Evolutionary conservation across 2,113 vertebrate genomes (phyloP).

Genomic region (Chitala chitala): DNA sequence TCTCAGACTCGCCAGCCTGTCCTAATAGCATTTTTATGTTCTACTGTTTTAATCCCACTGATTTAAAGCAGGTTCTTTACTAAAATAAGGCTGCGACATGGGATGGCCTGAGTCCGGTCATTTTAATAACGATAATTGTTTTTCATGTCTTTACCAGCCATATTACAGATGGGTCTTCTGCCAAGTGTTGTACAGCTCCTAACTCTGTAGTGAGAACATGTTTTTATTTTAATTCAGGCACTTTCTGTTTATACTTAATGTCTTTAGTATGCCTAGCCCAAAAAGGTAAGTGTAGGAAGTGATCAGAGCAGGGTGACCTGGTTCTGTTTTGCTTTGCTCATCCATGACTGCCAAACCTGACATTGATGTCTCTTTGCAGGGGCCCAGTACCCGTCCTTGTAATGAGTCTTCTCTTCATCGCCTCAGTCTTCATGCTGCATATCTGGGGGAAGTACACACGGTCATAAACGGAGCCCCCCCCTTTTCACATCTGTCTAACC

Average conservation of each 20-base stretch:
- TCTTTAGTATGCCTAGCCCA: not conserved
- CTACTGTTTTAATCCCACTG: too few species aligned
- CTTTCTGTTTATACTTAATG: not conserved
- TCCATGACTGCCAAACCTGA: too few species aligned
- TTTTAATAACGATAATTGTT: too few species aligned
- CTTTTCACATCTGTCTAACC: slow-evolving; percentile 51
- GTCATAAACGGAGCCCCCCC: slow-evolving; percentile 66
- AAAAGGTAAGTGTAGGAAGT: not conserved
- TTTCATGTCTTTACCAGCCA: too few species aligned
- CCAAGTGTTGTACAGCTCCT: too few species aligned
- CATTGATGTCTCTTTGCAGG: slow-evolving; percentile 63
- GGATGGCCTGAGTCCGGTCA: too few species aligned
- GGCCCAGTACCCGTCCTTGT: slow-evolving; percentile 96
- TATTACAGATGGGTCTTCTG: too few species aligned
- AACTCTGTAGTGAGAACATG: too few species aligned
- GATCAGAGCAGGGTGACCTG: not conserved
- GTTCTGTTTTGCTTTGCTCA: not conserved
- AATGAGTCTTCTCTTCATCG: slow-evolving; percentile 99
- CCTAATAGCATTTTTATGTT: too few species aligned
- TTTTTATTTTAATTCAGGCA: not conserved
- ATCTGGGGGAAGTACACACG: slow-evolving; percentile 99
- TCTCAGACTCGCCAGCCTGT: too few species aligned
- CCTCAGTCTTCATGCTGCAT: slow-evolving; percentile 98
- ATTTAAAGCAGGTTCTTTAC: too few species aligned
- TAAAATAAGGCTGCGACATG: too few species aligned